Conservation (phyloP, 2,888 invertebrate species). For the Chymomyza amoena region DNA sequence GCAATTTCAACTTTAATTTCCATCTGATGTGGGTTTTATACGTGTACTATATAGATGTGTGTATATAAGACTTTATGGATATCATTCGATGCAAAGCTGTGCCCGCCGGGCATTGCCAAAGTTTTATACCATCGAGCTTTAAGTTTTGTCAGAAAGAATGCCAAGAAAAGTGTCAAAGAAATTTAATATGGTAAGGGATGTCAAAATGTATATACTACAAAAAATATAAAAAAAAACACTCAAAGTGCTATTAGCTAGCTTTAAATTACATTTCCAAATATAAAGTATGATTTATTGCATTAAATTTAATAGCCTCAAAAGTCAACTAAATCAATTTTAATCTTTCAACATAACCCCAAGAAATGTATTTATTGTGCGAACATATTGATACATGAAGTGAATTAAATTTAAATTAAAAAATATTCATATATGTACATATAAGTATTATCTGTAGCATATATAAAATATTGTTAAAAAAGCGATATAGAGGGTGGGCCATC, state of each 20-base stretch:
- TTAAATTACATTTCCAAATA: background rate
- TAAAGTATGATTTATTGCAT: background rate
- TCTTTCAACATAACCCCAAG: background rate
- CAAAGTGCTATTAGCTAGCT: background rate
- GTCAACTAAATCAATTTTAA: background rate
- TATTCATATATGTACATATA: too few species aligned
- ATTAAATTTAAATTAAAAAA: too few species aligned
- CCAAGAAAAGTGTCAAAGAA: background rate
- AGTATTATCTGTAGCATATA: too few species aligned
- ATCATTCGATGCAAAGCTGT: background rate
- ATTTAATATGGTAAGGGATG: background rate
- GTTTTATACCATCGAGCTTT: background rate
- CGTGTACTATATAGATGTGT: too few species aligned
- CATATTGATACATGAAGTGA: too few species aligned
- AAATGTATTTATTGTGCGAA: background rate
- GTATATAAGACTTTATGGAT: background rate
- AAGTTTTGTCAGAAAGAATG: background rate
- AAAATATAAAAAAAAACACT: background rate
- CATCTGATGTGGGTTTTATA: slow-evolving; percentile 13
- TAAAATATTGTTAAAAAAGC: too few species aligned
- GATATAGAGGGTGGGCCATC: too few species aligned
- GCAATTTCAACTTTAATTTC: slow-evolving; percentile 44
- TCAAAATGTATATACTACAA: background rate
- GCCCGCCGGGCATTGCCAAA: background rate
- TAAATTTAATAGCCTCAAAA: background rate